Percentiles rank a stretch among this genome's conserved stretches.
phyloP scores from a whole-genome alignment of 1,140 invertebrate genomes.

The Steinernema khuongi region DNA sequence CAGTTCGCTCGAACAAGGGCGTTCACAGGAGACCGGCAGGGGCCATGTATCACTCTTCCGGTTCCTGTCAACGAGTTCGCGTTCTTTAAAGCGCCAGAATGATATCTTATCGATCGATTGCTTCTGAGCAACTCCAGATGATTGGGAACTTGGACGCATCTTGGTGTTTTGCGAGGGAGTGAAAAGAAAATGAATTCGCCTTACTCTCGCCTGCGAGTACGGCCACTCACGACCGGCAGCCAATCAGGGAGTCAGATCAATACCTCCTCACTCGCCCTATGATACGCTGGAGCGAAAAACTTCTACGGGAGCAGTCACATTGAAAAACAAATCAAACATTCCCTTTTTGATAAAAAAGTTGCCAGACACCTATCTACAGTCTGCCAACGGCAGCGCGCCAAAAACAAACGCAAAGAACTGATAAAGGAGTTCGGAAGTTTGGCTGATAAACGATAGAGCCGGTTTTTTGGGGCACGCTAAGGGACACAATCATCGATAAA shows the following conservation, averaged over 20 bases:
- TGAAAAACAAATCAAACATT: background rate
- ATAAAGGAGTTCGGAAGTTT: background rate
- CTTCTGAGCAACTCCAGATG: no score
- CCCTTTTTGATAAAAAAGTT: background rate
- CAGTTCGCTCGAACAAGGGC: no score
- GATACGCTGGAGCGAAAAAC: background rate
- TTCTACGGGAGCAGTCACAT: background rate
- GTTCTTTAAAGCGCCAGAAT: no score
- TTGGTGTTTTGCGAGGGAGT: no score
- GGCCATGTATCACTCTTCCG: no score
- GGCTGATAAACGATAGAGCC: background rate
- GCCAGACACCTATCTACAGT: background rate
- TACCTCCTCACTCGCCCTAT: background rate
- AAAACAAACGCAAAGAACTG: background rate
- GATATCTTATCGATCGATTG: no score
- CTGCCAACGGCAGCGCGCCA: background rate
- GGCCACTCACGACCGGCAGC: background rate
- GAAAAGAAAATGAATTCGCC: no score
- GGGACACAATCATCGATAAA: no score
- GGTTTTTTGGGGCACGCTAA: background rate
- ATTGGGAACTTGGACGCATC: no score
- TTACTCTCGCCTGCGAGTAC: no score
- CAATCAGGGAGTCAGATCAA: background rate
- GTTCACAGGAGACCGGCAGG: no score
- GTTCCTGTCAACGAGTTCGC: no score